Percentiles rank a stretch among this genome's conserved stretches.
Evolutionary conservation across 2,797 vertebrate genomes (phyloP).

Genomic region (Poeciliopsis paucimaculata): DNA sequence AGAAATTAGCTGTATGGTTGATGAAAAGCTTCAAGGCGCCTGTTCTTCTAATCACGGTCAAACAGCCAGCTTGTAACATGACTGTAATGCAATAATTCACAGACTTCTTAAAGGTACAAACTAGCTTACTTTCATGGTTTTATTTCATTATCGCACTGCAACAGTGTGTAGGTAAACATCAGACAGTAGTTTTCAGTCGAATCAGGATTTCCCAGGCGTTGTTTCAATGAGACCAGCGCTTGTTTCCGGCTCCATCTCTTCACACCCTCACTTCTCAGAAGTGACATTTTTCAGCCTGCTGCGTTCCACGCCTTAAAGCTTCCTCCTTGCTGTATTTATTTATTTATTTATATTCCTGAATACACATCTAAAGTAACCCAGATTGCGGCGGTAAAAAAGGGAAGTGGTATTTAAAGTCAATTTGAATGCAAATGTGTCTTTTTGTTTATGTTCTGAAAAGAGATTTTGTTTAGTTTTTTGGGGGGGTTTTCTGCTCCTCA

Average conservation of each 20-base stretch:
- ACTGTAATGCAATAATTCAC: not conserved
- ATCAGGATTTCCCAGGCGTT: not conserved
- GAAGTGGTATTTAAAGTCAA: not conserved
- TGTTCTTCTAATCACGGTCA: too few relatives aligned
- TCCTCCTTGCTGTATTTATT: not conserved
- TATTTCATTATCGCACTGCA: not conserved
- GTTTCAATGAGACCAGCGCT: not conserved
- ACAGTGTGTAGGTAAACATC: not conserved
- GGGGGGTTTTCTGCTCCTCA: fast-evolving
- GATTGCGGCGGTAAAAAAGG: not conserved
- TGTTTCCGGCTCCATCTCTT: not conserved
- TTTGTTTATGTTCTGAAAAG: constrained; percentile 2
- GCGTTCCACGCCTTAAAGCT: not conserved
- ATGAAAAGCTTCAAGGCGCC: not conserved
- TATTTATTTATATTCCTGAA: not conserved
- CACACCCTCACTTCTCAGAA: not conserved
- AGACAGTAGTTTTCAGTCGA: not conserved
- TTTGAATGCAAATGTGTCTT: constrained; percentile 32
- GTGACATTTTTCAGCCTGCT: not conserved
- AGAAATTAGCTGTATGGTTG: not conserved
- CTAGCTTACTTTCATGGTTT: not conserved
- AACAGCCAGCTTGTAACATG: not conserved
- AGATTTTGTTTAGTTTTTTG: not conserved
- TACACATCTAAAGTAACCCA: not conserved
- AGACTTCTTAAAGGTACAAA: not conserved